Base-by-base conservation (phyloP, 2,797 vertebrate genomes). In the Dromococcyx pavoninus region DNA sequence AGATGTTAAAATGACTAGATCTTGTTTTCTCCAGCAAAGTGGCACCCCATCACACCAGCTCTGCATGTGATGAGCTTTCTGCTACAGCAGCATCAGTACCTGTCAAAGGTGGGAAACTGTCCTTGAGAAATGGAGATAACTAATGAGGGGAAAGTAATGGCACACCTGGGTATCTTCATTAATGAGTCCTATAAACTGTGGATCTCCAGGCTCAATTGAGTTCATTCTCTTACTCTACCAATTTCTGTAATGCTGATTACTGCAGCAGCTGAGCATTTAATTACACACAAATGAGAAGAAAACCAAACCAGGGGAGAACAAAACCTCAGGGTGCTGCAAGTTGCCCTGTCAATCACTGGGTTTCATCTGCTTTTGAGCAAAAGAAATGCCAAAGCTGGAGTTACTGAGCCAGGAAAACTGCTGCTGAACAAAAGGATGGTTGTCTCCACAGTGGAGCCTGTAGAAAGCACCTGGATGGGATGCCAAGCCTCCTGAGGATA, bases 171-270 rank as follows among this genome's bases (percentile, higher is more conserved):
- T 75, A 35, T 61, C 79, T 88, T 89, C 89, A 80, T 80, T 85
- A 95, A 75, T 25, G 79, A 92, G 41, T 30, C 54, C 44, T 61
- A 62, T 33, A 89, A 89, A 41, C 57, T 28, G n/a, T 21, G 22
- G 69, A 33, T 74, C 88, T 94, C 17, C 71, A 53, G 51, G 51
- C 51, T 53, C 51, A 43, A 8, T 0, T 58, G 75, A 43, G 84
- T 75, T 66, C 13, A 48, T 87, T 88, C 56, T 70, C 54, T 51
- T 46, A 56, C 41, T 54, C 27, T 50, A 74, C 23, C 0, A 6
- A 60, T 78, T 87, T 91, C 80, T 89, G 58, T 51, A 79, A 39
- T 62, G 51, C 48, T 89, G 91, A 90, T 89, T 80, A 54, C 43
- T 82, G 62, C 75, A 87, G 71, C 2, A 27, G 46, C 46, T 89